Percentiles rank a stretch among this genome's conserved stretches.
phyloP scores from a whole-genome alignment of 92 coral and sea anemone genomes.

The Epizoanthus rinbou region DNA sequence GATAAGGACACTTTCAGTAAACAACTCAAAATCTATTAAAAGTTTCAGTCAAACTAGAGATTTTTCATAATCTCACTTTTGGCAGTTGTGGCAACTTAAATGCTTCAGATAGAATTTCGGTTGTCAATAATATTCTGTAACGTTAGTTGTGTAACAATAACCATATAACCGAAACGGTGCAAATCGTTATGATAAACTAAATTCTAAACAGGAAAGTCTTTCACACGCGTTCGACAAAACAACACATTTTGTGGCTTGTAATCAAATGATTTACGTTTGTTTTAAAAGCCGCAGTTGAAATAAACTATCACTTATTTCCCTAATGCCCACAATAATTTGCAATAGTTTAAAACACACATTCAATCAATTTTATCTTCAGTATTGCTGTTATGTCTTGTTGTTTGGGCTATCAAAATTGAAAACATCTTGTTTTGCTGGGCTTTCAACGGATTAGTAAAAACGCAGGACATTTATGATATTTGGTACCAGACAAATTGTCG shows the following conservation, averaged over 20 bases:
- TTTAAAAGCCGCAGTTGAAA: conserved; percentile 19
- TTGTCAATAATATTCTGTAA: conserved; percentile 19
- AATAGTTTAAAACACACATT: conserved; percentile 24
- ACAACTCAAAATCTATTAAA: neutral
- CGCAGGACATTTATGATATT: neutral
- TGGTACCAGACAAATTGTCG: conserved; percentile 8
- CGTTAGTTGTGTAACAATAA: neutral
- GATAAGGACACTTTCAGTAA: neutral
- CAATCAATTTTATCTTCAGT: conserved; percentile 30
- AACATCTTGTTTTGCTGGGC: conserved; percentile 8
- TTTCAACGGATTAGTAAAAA: conserved; percentile 28
- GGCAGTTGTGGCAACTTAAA: conserved; percentile 16
- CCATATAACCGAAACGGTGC: conserved; percentile 9
- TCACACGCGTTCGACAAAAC: conserved; percentile 28
- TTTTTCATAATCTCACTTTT: neutral
- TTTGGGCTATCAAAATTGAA: conserved; percentile 26
- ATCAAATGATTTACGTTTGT: conserved; percentile 27
- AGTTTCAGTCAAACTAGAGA: neutral
- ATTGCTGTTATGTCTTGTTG: conserved; percentile 35
- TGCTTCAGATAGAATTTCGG: conserved; percentile 4
- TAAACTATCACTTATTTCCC: conserved; percentile 40
- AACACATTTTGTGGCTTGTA: conserved; percentile 10
- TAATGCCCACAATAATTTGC: conserved; percentile 30
- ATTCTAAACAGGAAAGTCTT: conserved; percentile 39
- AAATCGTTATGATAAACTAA: conserved; percentile 17